Evolutionary conservation across 2,113 vertebrate species (phyloP), one percentile per base, ranked within the genome.

Genomic region (Chloroceryle aenea): DNA sequence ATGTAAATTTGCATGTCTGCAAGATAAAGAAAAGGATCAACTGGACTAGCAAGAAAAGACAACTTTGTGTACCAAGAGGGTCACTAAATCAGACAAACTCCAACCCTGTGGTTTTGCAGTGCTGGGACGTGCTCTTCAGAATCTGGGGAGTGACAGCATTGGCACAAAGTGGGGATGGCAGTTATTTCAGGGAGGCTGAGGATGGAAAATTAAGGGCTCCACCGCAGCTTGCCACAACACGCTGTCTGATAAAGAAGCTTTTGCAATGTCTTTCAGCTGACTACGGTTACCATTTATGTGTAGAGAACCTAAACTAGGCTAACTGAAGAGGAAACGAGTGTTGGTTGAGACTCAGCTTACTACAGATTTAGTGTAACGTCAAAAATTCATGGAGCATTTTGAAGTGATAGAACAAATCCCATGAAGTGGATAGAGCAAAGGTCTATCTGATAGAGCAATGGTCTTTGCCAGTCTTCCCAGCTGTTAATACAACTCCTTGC

Each of bases 21-120:
- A 84, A n/a, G 78, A 82, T 30, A 86, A 85, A 91, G 63, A 87
- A 43, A 80, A 86, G 86, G 76, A 90, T 96, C 94, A 84, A 92
- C 90, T 53, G 53, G 80, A 61, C 79, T 84, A 81, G 88, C 36
- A 64, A 94, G 73, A 96, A 88, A 90, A 72, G 42, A 72, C 68
- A 88, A 63, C 58, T 78, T 64, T 66, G 66, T 1, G 0, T 86
- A 75, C n/a, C 52, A n/a, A 90, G 61, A 45, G 29, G 61, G 48
- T 75, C 52, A 11, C 76, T 86, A 68, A 74, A 68, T 71, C 72
- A 64, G 69, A n/a, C 29, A 88, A 73, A 52, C 6, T 26, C 34
- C 30, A 15, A 16, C 14, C 3, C 67, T 1, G 3, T 80, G 25
- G 19, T 80, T 90, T 74, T 84, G 68, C 43, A 55, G 56, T 71